phyloP scores from a whole-genome alignment of 2,888 invertebrate genomes.

The Cryptosula pallasiana region DNA sequence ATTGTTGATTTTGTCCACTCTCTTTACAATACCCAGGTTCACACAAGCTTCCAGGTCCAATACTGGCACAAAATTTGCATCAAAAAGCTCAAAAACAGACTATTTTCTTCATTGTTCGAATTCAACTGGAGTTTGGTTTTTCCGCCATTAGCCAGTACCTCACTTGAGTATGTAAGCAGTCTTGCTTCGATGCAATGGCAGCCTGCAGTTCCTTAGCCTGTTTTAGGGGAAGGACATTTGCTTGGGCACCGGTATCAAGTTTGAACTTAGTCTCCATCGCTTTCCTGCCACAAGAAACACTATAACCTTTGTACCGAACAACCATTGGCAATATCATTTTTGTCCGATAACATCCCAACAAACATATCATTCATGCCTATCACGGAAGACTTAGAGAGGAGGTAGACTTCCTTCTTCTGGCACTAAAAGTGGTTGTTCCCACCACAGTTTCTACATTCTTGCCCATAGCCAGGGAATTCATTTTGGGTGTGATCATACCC shows the following conservation, averaged over 20 bases:
- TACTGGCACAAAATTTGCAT: not conserved
- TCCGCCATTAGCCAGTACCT: not conserved
- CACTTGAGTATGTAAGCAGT: not conserved
- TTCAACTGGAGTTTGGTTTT: not conserved
- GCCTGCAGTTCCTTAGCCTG: not conserved
- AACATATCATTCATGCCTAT: no score
- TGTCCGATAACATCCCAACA: no score
- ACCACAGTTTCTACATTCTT: not conserved
- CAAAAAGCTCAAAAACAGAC: not conserved
- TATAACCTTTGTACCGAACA: no score
- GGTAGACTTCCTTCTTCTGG: no score
- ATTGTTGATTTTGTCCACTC: not conserved
- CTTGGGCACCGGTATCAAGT: not conserved
- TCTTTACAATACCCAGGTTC: not conserved
- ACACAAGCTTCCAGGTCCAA: not conserved
- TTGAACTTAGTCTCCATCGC: no score
- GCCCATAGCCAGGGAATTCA: not conserved
- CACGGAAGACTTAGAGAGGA: not conserved
- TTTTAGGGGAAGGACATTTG: not conserved
- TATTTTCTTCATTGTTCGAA: not conserved
- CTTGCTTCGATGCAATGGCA: not conserved
- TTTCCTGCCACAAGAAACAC: no score
- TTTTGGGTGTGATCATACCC: not conserved
- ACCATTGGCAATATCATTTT: no score
- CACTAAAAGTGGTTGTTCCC: not conserved